These are phyloP conservation scores for Campylomormyrus tamandua DNA, from an alignment of 2,113 vertebrate genomes.

Conservation along the genomic window DNA sequence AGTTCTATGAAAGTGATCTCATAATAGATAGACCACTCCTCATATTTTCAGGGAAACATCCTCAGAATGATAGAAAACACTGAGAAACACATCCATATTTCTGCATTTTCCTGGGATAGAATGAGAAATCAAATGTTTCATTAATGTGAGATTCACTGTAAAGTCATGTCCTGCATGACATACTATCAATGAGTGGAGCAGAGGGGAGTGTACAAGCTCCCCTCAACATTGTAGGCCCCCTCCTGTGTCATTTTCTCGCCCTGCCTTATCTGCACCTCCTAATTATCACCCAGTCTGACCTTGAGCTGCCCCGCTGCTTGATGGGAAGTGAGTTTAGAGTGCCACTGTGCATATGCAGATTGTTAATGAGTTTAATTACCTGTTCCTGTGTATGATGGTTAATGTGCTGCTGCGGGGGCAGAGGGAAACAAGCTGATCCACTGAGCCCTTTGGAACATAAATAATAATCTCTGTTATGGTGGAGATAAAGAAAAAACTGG, in stretches of 20 bases:
- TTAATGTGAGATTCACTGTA: neutral
- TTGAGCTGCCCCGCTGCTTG: constrained; percentile 1
- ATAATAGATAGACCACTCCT: neutral
- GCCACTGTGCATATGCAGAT: constrained; percentile 3
- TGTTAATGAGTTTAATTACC: constrained; percentile 20
- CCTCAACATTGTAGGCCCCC: neutral
- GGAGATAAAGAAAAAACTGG: neutral
- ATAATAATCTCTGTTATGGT: neutral
- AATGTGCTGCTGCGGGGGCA: neutral
- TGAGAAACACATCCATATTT: neutral
- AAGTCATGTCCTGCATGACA: neutral
- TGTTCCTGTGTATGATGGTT: constrained; percentile 1
- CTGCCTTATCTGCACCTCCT: neutral
- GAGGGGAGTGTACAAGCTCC: neutral
- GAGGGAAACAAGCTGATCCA: neutral
- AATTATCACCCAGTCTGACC: constrained; percentile 12
- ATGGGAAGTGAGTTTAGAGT: neutral
- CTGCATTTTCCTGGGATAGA: neutral
- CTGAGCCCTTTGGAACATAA: neutral
- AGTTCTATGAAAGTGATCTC: neutral
- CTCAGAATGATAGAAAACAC: neutral
- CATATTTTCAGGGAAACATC: neutral
- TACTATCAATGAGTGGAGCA: neutral
- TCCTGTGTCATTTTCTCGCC: neutral
- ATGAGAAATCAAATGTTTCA: neutral